A percentile compares a stretch with the other conserved stretches of the same genome.
phyloP scores from a whole-genome alignment of 1,140 invertebrate species.

The Drosophila sulfurigaster region DNA sequence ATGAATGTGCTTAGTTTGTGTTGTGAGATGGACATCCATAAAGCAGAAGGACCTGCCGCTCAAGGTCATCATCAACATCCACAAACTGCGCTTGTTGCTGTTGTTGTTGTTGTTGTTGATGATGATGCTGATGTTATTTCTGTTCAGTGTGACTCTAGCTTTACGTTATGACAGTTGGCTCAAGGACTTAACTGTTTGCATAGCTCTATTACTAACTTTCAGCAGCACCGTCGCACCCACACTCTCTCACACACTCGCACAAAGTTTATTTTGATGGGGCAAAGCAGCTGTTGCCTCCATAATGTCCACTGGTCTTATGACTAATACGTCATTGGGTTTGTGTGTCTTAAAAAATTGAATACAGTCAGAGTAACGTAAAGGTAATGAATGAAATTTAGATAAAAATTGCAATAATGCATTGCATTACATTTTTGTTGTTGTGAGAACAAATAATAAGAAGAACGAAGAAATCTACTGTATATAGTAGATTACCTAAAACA shows the following conservation, averaged over 20 bases:
- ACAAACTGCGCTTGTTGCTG: neutral
- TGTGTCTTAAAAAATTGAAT: constrained; percentile 1
- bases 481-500: too few relatives aligned
- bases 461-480: too few relatives aligned
- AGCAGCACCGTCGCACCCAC: neutral
- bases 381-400: too few relatives aligned
- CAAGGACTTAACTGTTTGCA: constrained; percentile 23
- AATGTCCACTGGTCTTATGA: neutral
- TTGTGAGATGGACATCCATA: neutral
- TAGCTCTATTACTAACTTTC: constrained; percentile 29
- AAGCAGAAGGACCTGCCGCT: neutral
- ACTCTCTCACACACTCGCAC: neutral
- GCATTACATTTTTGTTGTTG: too few relatives aligned
- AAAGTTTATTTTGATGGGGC: constrained; percentile 5
- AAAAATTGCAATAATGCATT: too few relatives aligned
- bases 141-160: neutral
- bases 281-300: neutral
- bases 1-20: constrained; percentile 10
- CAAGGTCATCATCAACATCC: constrained; percentile 6
- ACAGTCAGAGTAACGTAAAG: neutral
- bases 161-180: neutral
- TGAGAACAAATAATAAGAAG: too few relatives aligned
- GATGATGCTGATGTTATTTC: neutral
- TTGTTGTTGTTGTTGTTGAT: neutral
- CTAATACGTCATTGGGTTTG: neutral